Evolutionary conservation across 2,888 invertebrate species (phyloP), one percentile per base, ranked within the genome.

Genomic region (Rhorus exstirpatorius): DNA sequence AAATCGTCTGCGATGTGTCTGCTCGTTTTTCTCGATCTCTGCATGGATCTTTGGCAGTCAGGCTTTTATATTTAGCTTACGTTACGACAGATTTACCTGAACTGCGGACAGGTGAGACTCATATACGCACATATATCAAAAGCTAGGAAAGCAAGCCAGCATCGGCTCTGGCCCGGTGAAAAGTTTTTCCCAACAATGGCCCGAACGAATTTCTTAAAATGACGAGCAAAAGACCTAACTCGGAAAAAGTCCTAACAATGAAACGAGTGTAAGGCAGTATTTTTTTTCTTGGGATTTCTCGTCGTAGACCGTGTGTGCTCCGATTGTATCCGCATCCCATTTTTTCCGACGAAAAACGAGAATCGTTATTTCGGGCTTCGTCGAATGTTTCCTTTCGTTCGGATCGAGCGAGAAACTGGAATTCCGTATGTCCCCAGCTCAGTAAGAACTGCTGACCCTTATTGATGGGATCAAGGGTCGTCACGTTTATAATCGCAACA

Each of bases 401-500:
- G 38, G 61, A 38, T 72, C 17, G 65, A 53, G 21, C 26, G 26
- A 63, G 51, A 63, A 14, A 12, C 21, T 65, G 49, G 35, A 53
- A 58, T 70, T 26, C 55, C 44, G 31, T 49, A 4, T 12, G 60
- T 44, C 17, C 8, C 49, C 44, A 17, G 60, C 58, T 19, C 58
- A 49, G 38, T 31, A 41, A n/a, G 19, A 12, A 14, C n/a, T 8
- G 51, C 19, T 38, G 17, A 83, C 63, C 41, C 3, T 79, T 76
- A 74, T 46, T 63, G 55, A 72, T 75, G 70, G 14, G 51, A 61
- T 60, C 19, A 49, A 21, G 65, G 65, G 55, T 71, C 75, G 58
- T 65, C 76, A 55, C 68, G 77, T n/a, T n/a, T 79, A 84, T 85
- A 85, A 86, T 86, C 82, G 84, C n/a, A n/a, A n/a, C n/a, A n/a